Conservation (phyloP, 1,140 invertebrate species). For the Forficula auricularia region DNA sequence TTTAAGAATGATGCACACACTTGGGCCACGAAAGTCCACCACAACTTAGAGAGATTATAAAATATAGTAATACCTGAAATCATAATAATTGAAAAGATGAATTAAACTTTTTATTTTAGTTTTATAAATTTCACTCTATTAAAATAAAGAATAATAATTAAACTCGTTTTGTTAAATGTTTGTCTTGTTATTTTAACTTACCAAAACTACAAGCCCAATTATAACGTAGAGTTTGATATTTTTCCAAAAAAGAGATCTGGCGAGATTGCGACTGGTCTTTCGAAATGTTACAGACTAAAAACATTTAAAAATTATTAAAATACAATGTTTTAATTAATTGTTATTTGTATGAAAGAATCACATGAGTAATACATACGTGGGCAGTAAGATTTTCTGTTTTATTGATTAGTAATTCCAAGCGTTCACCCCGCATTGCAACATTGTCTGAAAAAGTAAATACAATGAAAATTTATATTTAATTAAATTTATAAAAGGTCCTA, state of each 20-base stretch:
- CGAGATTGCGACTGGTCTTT: conserved; percentile 65
- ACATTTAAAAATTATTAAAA: conserved; percentile 10
- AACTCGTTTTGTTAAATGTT: background rate
- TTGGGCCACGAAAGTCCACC: conserved; percentile 63
- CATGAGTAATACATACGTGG: conserved; percentile 46
- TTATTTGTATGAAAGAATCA: conserved; percentile 9
- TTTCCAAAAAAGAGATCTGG: conserved; percentile 80
- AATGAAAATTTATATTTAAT: conserved; percentile 3
- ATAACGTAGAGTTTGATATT: conserved; percentile 81
- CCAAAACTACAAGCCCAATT: conserved; percentile 44
- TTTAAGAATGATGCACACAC: conserved; percentile 30
- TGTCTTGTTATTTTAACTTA: conserved; percentile 32
- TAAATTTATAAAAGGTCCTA: background rate
- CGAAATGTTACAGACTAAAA: conserved; percentile 70
- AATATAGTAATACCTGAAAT: conserved; percentile 52
- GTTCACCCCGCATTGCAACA: conserved; percentile 69
- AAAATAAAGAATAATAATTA: background rate
- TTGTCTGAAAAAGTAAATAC: conserved; percentile 46
- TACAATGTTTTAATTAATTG: background rate
- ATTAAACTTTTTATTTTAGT: background rate
- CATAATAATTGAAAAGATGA: conserved; percentile 7
- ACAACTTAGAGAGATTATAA: conserved; percentile 71
- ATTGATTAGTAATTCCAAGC: conserved; percentile 71
- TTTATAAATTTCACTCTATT: background rate
- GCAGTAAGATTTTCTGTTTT: conserved; percentile 79